Evolutionary conservation across 2,113 vertebrate genomes (phyloP).

Genomic region (Notarius lentiginosus): DNA sequence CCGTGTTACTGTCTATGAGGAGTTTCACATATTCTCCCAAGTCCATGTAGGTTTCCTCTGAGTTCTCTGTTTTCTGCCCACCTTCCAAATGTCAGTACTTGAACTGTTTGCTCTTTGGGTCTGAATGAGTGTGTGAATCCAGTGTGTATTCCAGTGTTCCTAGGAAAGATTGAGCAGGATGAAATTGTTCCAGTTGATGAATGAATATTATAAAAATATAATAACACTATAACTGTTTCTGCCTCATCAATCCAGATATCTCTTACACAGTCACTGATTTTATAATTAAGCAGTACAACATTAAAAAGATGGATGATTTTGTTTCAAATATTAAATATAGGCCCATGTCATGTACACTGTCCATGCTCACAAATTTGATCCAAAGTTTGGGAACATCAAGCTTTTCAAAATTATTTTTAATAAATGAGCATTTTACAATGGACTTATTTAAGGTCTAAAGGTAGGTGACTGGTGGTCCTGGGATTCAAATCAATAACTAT

Average conservation of each 20-base stretch:
- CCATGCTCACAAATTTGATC: neutral
- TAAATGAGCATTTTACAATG: neutral
- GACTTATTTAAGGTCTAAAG: neutral
- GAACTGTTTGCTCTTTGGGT: neutral
- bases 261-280: neutral
- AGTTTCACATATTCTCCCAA: neutral
- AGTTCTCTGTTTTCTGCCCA: neutral
- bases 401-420: neutral
- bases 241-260: neutral
- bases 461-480: neutral
- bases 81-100: neutral
- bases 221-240: neutral
- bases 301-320: neutral
- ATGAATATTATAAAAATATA: neutral
- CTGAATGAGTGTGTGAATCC: neutral
- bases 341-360: neutral
- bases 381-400: neutral
- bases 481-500: neutral
- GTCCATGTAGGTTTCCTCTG: neutral
- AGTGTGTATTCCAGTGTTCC: no score
- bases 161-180: neutral
- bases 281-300: constrained; percentile 13
- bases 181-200: neutral
- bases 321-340: neutral
- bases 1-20: neutral